Evolutionary conservation across 2,888 invertebrate species (phyloP).

Genomic region (Diaprepes abbreviatus): DNA sequence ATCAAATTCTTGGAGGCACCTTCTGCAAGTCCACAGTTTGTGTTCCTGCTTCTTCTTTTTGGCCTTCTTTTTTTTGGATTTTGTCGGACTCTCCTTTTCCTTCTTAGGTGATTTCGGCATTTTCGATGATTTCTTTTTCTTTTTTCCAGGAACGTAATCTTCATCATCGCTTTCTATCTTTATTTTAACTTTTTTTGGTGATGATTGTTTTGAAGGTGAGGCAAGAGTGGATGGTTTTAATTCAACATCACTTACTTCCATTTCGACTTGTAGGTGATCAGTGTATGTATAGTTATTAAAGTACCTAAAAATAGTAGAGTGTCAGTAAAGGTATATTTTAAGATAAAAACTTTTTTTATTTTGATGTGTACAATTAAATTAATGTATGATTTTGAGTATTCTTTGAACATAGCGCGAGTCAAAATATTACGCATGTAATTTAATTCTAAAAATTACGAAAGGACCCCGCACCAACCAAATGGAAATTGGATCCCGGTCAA

Average conservation of each 20-base stretch:
- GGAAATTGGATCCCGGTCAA: no score
- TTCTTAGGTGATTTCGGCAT: slow-evolving; percentile 29
- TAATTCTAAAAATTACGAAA: no score
- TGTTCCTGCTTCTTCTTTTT: slow-evolving; percentile 53
- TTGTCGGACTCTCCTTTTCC: slow-evolving; percentile 4
- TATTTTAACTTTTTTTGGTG: slow-evolving; percentile 43
- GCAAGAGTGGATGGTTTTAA: slow-evolving; percentile 21
- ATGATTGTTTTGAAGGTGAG: slow-evolving; percentile 18
- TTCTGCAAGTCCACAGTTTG: slow-evolving; percentile 59
- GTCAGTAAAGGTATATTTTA: slow-evolving; percentile 19
- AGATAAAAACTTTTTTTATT: no score
- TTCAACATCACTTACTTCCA: slow-evolving; percentile 52
- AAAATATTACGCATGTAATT: no score
- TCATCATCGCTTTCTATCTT: slow-evolving; percentile 37
- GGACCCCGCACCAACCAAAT: no score
- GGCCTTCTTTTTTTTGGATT: slow-evolving; percentile 21
- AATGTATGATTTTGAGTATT: no score
- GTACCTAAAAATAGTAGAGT: slow-evolving; percentile 52
- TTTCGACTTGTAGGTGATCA: slow-evolving; percentile 53
- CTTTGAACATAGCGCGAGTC: no score
- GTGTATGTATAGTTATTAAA: slow-evolving; percentile 23
- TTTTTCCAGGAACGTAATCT: slow-evolving; percentile 27
- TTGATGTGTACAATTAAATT: no score
- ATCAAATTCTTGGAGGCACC: slow-evolving; percentile 58
- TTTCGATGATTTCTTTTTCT: slow-evolving; percentile 36